Percentiles rank a stretch among this genome's conserved stretches.
These are phyloP conservation scores for Eupeodes corollae DNA, from an alignment of 1,140 invertebrate species.

Conservation along the genomic window DNA sequence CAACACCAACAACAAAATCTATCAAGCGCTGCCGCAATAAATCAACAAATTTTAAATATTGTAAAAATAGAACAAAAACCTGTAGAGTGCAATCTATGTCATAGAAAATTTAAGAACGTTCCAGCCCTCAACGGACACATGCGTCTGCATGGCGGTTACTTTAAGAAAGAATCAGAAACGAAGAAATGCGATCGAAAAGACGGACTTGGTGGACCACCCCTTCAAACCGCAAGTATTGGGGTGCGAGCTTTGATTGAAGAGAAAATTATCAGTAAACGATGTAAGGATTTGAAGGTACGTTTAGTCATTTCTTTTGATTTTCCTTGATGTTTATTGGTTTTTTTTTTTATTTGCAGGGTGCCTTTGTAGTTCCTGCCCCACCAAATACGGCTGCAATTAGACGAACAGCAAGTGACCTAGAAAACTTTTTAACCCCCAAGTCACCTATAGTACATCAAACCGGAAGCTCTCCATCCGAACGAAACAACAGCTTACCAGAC, in stretches of 20 bases:
- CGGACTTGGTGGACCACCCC: slow-evolving; percentile 54
- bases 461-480: neutral
- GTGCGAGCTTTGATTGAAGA: slow-evolving; percentile 81
- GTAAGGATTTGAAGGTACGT: slow-evolving; percentile 35
- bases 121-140: slow-evolving; percentile 94
- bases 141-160: slow-evolving; percentile 91
- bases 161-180: slow-evolving; percentile 84
- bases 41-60: slow-evolving; percentile 37
- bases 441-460: neutral
- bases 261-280: slow-evolving; percentile 76
- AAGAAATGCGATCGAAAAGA: slow-evolving; percentile 80
- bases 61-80: slow-evolving; percentile 56
- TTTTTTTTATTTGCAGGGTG: slow-evolving; percentile 17
- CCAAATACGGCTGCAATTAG: slow-evolving; percentile 22
- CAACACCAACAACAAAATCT: neutral
- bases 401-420: slow-evolving; percentile 30
- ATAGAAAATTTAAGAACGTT: slow-evolving; percentile 91
- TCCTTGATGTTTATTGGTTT: neutral
- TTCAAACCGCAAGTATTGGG: slow-evolving; percentile 78
- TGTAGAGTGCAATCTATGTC: slow-evolving; percentile 88
- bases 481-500: neutral
- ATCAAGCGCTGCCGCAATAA: slow-evolving; percentile 30
- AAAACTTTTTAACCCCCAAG: slow-evolving; percentile 32
- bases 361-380: slow-evolving; percentile 35
- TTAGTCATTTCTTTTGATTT: neutral